A percentile compares a stretch with the other conserved stretches of the same genome.
Conservation (phyloP, 2,113 vertebrate genomes). For the Hyperopisus bebe region DNA sequence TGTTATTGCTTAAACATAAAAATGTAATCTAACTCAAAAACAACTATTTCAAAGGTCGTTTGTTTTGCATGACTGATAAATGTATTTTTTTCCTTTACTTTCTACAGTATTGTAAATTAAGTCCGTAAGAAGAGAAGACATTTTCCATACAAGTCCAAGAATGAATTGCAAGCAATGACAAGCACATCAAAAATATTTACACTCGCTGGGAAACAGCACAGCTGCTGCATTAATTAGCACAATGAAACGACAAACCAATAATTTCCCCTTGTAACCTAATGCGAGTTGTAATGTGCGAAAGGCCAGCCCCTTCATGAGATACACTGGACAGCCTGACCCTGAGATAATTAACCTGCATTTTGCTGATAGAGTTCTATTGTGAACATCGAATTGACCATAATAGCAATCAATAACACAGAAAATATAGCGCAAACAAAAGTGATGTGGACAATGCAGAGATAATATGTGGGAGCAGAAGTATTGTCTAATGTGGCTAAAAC, state of each 20-base stretch:
- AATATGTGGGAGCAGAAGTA: slow-evolving; percentile 26
- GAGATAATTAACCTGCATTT: slow-evolving; percentile 72
- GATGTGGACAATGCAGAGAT: slow-evolving; percentile 39
- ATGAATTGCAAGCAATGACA: background rate
- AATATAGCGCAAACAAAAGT: slow-evolving; percentile 64
- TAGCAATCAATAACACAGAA: slow-evolving; percentile 61
- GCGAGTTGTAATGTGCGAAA: slow-evolving; percentile 49
- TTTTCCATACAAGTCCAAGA: background rate
- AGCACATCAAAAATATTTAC: slow-evolving; percentile 11
- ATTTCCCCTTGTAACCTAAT: slow-evolving; percentile 57
- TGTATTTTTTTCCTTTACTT: background rate
- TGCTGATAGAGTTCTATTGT: slow-evolving; percentile 70
- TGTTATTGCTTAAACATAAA: background rate
- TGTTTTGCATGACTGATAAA: background rate
- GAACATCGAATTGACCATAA: slow-evolving; percentile 69
- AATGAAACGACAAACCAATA: slow-evolving; percentile 43
- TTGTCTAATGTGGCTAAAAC: slow-evolving; percentile 50
- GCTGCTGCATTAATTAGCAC: slow-evolving; percentile 40
- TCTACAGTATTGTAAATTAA: background rate
- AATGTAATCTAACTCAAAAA: background rate
- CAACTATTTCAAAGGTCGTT: background rate
- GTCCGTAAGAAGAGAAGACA: background rate
- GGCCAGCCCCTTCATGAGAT: slow-evolving; percentile 50
- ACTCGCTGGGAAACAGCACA: background rate
- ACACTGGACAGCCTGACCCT: slow-evolving; percentile 56